These are phyloP conservation scores for Eleginops maclovinus DNA, from an alignment of 2,113 vertebrate genomes.

Conservation along the genomic window DNA sequence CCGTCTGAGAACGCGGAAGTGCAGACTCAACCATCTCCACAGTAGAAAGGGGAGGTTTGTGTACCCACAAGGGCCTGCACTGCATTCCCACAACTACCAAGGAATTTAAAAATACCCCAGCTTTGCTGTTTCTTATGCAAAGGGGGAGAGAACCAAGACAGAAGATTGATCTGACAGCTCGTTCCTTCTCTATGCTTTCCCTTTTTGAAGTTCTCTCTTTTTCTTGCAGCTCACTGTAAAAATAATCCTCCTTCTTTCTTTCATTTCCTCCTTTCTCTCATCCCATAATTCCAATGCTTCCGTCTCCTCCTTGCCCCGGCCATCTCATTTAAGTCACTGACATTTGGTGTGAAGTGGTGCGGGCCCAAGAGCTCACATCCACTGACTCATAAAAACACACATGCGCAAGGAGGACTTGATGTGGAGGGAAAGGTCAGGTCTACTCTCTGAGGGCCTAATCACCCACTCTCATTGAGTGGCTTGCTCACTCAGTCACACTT, in stretches of 20 bases:
- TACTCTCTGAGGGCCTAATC: conserved; percentile 82
- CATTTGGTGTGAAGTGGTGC: conserved; percentile 81
- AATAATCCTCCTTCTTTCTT: not conserved
- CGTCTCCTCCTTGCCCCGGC: conserved; percentile 35
- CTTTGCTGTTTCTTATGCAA: conserved; percentile 60
- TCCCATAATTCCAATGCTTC: not conserved
- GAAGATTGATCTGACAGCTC: conserved; percentile 59
- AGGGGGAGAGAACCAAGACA: conserved; percentile 35
- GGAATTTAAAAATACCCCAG: conserved; percentile 64
- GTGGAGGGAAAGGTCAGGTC: conserved; percentile 82
- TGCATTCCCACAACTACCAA: conserved; percentile 55
- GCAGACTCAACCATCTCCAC: conserved; percentile 61
- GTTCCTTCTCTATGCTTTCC: not conserved
- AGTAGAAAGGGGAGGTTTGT: conserved; percentile 28
- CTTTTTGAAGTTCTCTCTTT: conserved; percentile 4
- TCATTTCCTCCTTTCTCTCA: not conserved
- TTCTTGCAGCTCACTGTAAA: conserved; percentile 20
- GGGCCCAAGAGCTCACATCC: conserved; percentile 62
- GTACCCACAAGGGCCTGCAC: conserved; percentile 50
- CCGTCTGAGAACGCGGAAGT: conserved; percentile 52
- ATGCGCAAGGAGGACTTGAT: conserved; percentile 69
- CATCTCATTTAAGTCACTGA: conserved; percentile 75
- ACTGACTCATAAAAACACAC: conserved; percentile 80
- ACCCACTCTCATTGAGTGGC: conserved; percentile 79
- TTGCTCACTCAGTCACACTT: conserved; percentile 72